These are phyloP conservation scores for Hypomesus transpacificus DNA, from an alignment of 2,113 vertebrate species.

Conservation along the genomic window DNA sequence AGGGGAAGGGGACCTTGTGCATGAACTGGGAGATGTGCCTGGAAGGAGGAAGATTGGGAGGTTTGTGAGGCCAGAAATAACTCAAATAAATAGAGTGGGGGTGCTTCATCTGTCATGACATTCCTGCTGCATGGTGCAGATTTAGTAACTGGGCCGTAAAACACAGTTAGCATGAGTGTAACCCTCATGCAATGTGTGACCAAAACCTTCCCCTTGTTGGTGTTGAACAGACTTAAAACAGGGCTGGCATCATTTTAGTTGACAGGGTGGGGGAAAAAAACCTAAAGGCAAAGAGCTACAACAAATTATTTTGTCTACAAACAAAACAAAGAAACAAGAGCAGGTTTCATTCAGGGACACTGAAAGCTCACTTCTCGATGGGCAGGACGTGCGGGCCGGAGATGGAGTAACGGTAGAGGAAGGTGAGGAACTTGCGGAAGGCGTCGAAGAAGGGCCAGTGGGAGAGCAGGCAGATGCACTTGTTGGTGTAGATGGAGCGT, in stretches of 20 bases:
- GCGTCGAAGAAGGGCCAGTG: constrained; percentile 99
- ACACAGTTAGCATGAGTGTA: constrained; percentile 18
- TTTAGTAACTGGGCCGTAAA: constrained; percentile 25
- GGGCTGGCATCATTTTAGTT: no score
- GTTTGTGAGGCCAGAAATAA: constrained; percentile 40
- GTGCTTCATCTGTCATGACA: constrained; percentile 20
- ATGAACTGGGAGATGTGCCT: constrained; percentile 98
- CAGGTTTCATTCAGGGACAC: neutral
- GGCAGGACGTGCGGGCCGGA: constrained; percentile 94
- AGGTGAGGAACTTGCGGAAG: constrained; percentile 96
- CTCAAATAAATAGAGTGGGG: constrained; percentile 12
- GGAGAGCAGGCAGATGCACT: constrained; percentile 97
- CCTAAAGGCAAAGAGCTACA: no score
- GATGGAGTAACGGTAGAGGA: constrained; percentile 97
- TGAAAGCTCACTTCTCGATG: constrained; percentile 93
- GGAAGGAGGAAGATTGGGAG: constrained; percentile 41
- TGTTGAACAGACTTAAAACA: neutral
- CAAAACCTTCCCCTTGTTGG: neutral
- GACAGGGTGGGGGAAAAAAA: neutral
- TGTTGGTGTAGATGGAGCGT: constrained; percentile 83
- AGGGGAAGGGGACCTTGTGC: constrained; percentile 98
- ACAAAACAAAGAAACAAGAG: neutral
- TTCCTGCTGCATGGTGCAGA: neutral
- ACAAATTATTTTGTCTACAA: no score
- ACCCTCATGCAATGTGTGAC: neutral